These are phyloP conservation scores for Spatulosminthurus flaviceps DNA, from an alignment of 2,888 invertebrate genomes.

Conservation along the genomic window DNA sequence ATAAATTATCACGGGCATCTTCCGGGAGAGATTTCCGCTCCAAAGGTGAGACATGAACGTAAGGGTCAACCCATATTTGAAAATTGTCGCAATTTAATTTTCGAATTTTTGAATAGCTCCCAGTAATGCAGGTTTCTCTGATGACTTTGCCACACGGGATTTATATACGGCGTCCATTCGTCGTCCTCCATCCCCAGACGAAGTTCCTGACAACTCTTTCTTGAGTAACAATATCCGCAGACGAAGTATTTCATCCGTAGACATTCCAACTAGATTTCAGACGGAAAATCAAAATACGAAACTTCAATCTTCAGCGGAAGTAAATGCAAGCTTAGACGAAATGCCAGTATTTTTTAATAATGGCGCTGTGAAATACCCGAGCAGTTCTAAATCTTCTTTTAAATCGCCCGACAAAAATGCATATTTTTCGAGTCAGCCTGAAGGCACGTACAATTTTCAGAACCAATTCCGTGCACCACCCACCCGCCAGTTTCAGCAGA, in stretches of 20 bases:
- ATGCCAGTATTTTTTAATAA: slow-evolving; percentile 27
- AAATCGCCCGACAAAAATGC: neutral
- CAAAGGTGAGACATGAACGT: neutral
- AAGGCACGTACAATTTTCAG: neutral
- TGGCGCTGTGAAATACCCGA: neutral
- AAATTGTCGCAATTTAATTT: too few species aligned
- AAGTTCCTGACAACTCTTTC: neutral
- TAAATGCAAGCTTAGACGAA: neutral
- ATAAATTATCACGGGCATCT: neutral
- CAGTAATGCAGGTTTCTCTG: neutral
- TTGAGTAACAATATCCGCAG: neutral
- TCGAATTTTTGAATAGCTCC: neutral
- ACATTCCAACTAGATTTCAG: neutral
- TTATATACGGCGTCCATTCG: neutral
- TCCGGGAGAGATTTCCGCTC: neutral
- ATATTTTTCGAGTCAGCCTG: too few species aligned
- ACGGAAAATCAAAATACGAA: neutral
- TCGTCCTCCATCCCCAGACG: neutral
- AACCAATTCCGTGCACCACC: neutral
- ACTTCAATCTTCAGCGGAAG: neutral
- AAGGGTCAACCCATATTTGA: too few species aligned
- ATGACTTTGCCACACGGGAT: neutral
- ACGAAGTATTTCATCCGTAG: slow-evolving; percentile 10
- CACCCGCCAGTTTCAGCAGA: neutral
- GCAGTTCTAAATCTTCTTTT: slow-evolving; percentile 2